Conservation (phyloP, 2,797 vertebrate species). For the Sebastes matsubarae region DNA sequence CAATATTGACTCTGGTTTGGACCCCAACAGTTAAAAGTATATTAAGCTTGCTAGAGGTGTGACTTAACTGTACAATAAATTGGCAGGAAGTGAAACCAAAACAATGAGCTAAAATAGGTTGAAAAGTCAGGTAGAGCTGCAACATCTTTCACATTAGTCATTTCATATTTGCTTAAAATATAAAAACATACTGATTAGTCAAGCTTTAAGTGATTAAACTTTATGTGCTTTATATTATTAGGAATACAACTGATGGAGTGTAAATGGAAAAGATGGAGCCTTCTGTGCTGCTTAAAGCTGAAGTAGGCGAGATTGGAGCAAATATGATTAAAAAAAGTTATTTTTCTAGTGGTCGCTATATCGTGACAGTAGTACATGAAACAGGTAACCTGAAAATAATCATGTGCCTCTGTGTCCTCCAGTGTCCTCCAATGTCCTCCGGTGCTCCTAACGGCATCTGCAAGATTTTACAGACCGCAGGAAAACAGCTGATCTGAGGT, state of each 20-base stretch:
- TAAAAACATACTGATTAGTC: neutral
- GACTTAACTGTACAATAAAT: neutral
- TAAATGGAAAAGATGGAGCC: neutral
- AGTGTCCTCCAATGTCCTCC: too few species aligned
- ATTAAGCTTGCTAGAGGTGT: neutral
- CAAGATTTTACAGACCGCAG: too few species aligned
- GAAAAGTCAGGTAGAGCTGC: neutral
- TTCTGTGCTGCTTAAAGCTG: neutral
- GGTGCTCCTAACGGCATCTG: too few species aligned
- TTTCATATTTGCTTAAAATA: neutral
- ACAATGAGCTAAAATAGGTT: neutral
- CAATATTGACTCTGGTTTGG: neutral
- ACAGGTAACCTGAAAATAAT: too few species aligned
- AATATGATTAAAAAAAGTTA: too few species aligned
- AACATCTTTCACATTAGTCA: neutral
- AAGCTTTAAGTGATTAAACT: neutral
- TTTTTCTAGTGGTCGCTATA: rapidly evolving
- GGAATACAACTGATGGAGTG: neutral
- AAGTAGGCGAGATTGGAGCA: too few species aligned
- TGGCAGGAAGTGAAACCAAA: neutral
- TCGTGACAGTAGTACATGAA: too few species aligned
- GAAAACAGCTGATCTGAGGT: too few species aligned
- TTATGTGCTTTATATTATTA: neutral
- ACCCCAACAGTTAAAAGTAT: neutral
- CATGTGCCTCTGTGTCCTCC: too few species aligned